Evolutionary conservation across 2,888 invertebrate genomes (phyloP), one percentile per base, ranked within the genome.

Genomic region (Eupelmus urozonus): DNA sequence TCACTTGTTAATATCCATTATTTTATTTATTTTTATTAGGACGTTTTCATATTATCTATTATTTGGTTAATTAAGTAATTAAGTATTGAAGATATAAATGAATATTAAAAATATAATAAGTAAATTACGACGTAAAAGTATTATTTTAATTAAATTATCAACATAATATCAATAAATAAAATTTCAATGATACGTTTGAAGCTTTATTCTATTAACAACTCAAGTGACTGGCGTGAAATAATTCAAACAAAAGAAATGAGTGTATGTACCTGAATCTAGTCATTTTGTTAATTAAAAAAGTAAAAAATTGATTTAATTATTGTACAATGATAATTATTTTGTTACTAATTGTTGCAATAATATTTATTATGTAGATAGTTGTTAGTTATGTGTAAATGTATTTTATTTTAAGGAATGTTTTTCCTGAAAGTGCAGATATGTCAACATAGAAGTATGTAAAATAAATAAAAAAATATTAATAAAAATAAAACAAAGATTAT

Each of bases 391-490:
- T 76, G 40, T 72, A 62, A 66, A 65, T 79, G 67, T 76, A 78
- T 59, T 34, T 53, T 20, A 53, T 20, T 53, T 55, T 27, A 18
- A 60, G 25, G 13, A 18, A 66, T 60, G 40, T 63, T 67, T 42
- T 60, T 72, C 59, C 29, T 63, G 45, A 63, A 71, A 73, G 57
- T 25, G 55, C 62, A 72, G 62, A 69, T 76, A 71, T 71, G 62
- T 79, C 34, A 55, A 25, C 18, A 60, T 63, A 79, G 23, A 73
- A 73, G 27, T 63, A 45, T 80, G 74, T 76, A 76, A 76, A 70
- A 80, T 66, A 75, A 79, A 66, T 18, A 74, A 59, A 78, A 76
- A 72, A 65, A 62, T 53, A 60, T 66, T 42, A 20, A 60, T 65
- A 57, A 65, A 73, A 51, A 29, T 40, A 20, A 20, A 20, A 45